phyloP scores from a whole-genome alignment of 1,140 invertebrate genomes.

The Anoplophora glabripennis region DNA sequence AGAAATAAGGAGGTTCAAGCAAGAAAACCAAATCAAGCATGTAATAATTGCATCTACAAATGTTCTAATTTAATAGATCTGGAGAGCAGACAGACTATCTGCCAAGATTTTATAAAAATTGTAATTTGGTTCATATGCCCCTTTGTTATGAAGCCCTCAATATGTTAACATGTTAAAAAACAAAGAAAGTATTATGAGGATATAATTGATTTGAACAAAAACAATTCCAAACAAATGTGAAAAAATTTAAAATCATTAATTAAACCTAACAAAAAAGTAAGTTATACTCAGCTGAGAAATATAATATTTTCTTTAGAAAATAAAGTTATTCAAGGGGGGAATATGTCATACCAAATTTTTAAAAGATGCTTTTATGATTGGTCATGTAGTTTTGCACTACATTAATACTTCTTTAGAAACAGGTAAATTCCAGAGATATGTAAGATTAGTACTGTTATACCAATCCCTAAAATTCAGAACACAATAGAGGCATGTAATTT shows the following conservation, averaged over 20 bases:
- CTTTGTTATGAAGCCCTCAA: too few relatives aligned
- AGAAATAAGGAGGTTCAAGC: too few relatives aligned
- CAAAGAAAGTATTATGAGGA: neutral
- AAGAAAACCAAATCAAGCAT: too few relatives aligned
- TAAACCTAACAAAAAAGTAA: neutral
- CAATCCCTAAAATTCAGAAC: neutral
- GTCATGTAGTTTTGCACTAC: neutral
- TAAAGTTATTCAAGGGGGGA: constrained; percentile 6
- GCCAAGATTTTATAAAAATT: too few relatives aligned
- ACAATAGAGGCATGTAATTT: constrained; percentile 5
- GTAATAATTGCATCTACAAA: too few relatives aligned
- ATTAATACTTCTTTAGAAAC: neutral
- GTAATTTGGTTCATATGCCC: too few relatives aligned
- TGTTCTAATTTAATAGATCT: too few relatives aligned
- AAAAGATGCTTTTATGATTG: neutral
- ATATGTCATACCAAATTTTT: constrained; percentile 2
- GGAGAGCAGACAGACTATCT: too few relatives aligned
- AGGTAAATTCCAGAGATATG: neutral
- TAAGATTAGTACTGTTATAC: constrained; percentile 1
- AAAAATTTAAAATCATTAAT: neutral
- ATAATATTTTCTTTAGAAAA: constrained; percentile 4
- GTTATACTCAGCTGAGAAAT: neutral
- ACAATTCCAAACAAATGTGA: neutral
- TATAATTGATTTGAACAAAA: constrained; percentile 3
- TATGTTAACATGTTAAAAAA: too few relatives aligned